Base-by-base conservation (phyloP, 2,888 invertebrate species). In the Lasioglossum zephyrum region DNA sequence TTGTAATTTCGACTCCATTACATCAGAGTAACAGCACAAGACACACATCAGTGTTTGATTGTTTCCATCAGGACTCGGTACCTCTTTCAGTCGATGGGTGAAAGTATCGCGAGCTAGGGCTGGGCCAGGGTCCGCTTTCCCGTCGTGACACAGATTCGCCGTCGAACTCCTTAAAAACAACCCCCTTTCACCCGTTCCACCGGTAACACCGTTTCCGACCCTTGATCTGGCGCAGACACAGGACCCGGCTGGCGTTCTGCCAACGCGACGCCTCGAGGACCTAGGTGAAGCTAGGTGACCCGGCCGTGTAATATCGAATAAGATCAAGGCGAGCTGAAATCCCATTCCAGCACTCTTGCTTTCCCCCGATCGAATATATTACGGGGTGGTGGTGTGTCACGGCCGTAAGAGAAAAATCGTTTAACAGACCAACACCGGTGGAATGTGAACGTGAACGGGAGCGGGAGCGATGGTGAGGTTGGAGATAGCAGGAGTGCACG, bases 301-400 rank as follows among this genome's bases (percentile, higher is more conserved):
- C 85, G 77, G 81, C 82, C 87, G 89, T 82, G 82, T 87, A 87
- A 90, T 76, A 80, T 87, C 82, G 80, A 66, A 84, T 69, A 90
- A 90, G 89, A 90, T 90, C 87, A 90, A 88, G 87, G 87, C 87
- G 79, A 84, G 77, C 76, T 49, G 76, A 47, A 69, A 80, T 77
- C 82, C 73, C 86, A 44, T 82, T 79, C 77, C 69, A 79, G 49
- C 79, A 77, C 82, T 81, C 83, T 83, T 79, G 79, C 75, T 77
- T 82, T 73, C 73, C 47, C 74, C n/a, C 85, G 69, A 82, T 89
- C 84, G 84, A 87, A 82, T 87, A 81, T 86, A 87, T 89, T 89
- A 88, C 75, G 49, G 60, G 63, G 44, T 26, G 70, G 70, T 73
- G 87, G 70, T 81, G 39, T 77, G 76, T 79, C 87, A 77, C 77